Evolutionary conservation across 2,113 vertebrate species (phyloP).

Genomic region (Menura novaehollandiae): DNA sequence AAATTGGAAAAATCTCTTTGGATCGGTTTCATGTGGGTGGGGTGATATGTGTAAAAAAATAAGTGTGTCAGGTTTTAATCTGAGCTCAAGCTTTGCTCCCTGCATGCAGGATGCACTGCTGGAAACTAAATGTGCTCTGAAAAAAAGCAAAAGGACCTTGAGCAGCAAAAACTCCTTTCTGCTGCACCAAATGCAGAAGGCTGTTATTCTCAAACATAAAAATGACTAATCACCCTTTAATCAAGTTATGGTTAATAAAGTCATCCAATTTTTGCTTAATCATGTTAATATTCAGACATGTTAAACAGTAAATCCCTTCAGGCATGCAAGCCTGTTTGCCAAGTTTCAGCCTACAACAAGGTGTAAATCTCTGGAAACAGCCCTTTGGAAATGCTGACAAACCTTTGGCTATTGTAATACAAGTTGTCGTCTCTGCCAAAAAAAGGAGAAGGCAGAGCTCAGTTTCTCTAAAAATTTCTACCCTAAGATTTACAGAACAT

Average conservation of each 20-base stretch:
- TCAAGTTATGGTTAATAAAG: constrained; percentile 56
- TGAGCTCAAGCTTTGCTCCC: not conserved
- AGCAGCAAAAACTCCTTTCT: not conserved
- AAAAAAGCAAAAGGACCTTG: not conserved
- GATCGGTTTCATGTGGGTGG: not conserved
- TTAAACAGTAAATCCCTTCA: constrained; percentile 54
- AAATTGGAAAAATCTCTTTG: not conserved
- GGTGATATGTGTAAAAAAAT: not conserved
- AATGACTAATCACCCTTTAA: constrained; percentile 58
- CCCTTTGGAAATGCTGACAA: constrained; percentile 19
- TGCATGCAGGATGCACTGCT: not conserved
- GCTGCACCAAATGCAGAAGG: not conserved
- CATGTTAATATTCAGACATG: constrained; percentile 63
- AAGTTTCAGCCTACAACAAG: constrained; percentile 58
- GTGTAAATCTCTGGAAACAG: constrained; percentile 39
- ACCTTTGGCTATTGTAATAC: not conserved
- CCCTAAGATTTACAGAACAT: not conserved
- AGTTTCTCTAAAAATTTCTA: not conserved
- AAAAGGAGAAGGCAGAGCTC: not conserved
- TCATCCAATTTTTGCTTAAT: constrained; percentile 65
- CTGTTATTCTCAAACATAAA: constrained; percentile 17
- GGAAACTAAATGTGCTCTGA: not conserved
- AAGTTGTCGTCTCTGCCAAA: not conserved
- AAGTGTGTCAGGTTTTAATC: not conserved
- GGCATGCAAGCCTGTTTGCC: constrained; percentile 44